A percentile compares a stretch with the other conserved stretches of the same genome.
Conservation (phyloP, 2,113 vertebrate species). For the Onychostoma macrolepis region DNA sequence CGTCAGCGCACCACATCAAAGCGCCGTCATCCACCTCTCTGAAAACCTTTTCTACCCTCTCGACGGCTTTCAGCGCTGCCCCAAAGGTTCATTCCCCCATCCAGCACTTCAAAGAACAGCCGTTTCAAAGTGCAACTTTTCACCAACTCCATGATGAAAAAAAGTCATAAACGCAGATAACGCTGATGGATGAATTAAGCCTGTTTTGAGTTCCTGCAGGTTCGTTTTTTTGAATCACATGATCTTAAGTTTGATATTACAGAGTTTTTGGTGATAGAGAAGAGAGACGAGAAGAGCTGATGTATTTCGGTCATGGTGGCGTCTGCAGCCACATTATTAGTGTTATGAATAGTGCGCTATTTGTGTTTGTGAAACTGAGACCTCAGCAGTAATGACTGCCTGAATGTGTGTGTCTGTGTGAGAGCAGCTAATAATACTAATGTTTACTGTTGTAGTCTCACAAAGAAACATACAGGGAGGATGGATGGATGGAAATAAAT, state of each 20-base stretch:
- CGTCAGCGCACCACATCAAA: constrained; percentile 30
- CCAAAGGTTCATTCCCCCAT: not conserved
- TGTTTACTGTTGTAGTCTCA: constrained; percentile 67
- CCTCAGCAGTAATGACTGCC: constrained; percentile 41
- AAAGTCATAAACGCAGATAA: not conserved
- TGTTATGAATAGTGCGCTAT: constrained; percentile 77
- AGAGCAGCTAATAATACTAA: constrained; percentile 60
- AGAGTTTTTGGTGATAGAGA: constrained; percentile 1
- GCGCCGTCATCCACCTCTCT: not conserved
- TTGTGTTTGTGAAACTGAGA: constrained; percentile 74
- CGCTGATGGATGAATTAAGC: not conserved
- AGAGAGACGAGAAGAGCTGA: constrained; percentile 1
- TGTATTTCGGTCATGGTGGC: constrained; percentile 58
- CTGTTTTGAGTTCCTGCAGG: not conserved
- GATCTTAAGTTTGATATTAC: not conserved
- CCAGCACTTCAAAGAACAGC: constrained; percentile 19
- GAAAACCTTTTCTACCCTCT: not conserved
- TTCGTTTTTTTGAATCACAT: not conserved
- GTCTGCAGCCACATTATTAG: constrained; percentile 61
- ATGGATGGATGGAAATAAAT: not conserved
- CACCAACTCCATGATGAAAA: not conserved
- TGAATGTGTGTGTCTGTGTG: constrained; percentile 1
- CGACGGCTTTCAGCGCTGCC: not conserved
- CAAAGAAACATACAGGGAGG: not conserved
- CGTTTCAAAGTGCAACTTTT: not conserved